Evolutionary conservation across 2,797 vertebrate genomes (phyloP).

Genomic region (Scyliorhinus canicula): DNA sequence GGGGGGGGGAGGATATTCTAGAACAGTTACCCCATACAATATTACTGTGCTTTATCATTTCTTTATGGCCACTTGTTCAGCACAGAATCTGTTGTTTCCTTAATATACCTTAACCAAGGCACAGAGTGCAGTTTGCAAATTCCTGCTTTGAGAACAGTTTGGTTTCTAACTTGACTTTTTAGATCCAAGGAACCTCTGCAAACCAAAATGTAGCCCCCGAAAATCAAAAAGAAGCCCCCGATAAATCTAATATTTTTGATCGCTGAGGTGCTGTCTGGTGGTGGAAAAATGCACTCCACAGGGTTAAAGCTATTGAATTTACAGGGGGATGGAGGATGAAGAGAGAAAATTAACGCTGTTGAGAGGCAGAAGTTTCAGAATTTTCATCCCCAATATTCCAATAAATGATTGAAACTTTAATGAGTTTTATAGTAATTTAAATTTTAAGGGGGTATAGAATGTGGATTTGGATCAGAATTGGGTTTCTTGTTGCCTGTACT

Average conservation of each 20-base stretch:
- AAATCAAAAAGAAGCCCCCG: too few relatives aligned
- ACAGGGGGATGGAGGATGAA: neutral
- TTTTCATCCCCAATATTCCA: neutral
- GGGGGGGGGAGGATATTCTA: neutral
- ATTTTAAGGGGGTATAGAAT: neutral
- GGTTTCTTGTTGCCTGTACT: too few relatives aligned
- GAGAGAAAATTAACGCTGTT: neutral
- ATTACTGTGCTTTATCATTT: neutral
- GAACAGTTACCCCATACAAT: neutral
- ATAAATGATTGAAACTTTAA: neutral
- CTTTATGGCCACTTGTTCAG: neutral
- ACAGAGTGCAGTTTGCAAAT: too few relatives aligned
- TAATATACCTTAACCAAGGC: too few relatives aligned
- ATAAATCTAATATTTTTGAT: too few relatives aligned
- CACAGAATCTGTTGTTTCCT: too few relatives aligned
- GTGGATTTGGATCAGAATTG: too few relatives aligned
- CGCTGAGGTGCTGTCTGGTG: neutral
- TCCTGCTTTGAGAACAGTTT: too few relatives aligned
- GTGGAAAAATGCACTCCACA: neutral
- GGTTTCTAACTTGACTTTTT: too few relatives aligned
- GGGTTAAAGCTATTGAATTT: too few relatives aligned
- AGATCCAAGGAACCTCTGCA: too few relatives aligned
- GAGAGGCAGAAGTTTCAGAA: neutral
- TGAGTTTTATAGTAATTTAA: neutral
- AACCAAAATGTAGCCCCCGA: too few relatives aligned